Percentiles rank a stretch among this genome's conserved stretches.
These are phyloP conservation scores for Phrynosoma platyrhinos DNA, from an alignment of 2,113 vertebrate species.

Conservation along the genomic window DNA sequence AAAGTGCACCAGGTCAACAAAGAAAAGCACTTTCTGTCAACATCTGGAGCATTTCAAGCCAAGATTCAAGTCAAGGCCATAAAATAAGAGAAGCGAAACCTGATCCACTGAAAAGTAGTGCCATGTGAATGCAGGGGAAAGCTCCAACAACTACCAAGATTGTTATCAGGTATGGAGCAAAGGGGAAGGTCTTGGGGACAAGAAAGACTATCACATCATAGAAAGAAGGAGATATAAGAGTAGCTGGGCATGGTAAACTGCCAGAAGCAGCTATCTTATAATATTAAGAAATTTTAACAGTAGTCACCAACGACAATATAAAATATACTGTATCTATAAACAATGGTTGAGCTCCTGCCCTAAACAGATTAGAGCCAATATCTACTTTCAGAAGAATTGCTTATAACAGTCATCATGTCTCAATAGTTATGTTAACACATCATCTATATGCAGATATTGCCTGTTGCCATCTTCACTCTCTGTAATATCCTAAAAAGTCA, in stretches of 20 bases:
- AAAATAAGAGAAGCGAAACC: constrained; percentile 22
- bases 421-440: not conserved
- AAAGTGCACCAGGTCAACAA: constrained; percentile 17
- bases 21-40: constrained; percentile 36
- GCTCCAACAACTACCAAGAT: constrained; percentile 6
- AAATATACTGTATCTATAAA: constrained; percentile 12
- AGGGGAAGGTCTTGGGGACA: not conserved
- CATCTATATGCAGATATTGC: not conserved
- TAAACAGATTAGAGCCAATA: constrained; percentile 49
- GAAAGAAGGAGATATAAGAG: not conserved
- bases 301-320: constrained; percentile 20
- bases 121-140: not conserved
- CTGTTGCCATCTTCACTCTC: not conserved
- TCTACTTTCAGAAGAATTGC: not conserved
- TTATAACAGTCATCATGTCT: not conserved
- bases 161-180: constrained; percentile 6
- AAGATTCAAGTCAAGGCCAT: constrained; percentile 7
- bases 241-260: not conserved
- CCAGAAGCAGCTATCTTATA: constrained; percentile 20
- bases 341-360: constrained; percentile 40
- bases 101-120: constrained; percentile 13
- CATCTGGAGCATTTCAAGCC: constrained; percentile 42
- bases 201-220: not conserved
- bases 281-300: constrained; percentile 55
- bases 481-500: not conserved